Base-by-base conservation (phyloP, 1,140 invertebrate genomes). In the Babylonia areolata region DNA sequence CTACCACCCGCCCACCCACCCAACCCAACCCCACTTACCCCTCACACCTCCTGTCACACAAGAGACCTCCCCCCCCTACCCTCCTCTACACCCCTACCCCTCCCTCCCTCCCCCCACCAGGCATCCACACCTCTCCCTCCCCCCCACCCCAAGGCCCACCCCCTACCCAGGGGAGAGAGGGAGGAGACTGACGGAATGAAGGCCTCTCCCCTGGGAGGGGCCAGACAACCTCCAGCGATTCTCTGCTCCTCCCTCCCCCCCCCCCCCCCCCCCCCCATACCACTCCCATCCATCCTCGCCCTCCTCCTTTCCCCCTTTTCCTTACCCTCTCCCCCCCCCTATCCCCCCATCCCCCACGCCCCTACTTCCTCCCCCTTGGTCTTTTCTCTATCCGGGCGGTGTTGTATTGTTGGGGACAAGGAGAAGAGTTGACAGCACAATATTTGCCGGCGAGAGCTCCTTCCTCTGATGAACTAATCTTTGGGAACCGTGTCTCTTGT, bases 161-260 rank as follows among this genome's bases (percentile, higher is more conserved):
- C 46, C 2, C 1, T 17, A 9, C 46, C 2, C 46, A 9, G 17
- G 46, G 17, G 42, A 46, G 58, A 33, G 12, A 37, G 15, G 82
- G 39, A 1, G 35, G 40, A 31, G 17, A 17, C 35, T 84, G 35
- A 40, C 28, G 20, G 40, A 31, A 42, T 1, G 23, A 33, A 58
- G 40, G 69, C 39, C 96, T 42, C 3, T 46, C 35, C 64, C 35
- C 1, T 20, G 83, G 73, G 69, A 54, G 69, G 40, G 71, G 69
- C 83, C 31, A 46, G 69, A 84, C 71, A 40, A 40, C 40, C 40
- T 28, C 28, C n/a, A 46, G 40, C 37, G 83, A 33, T 0, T 6
- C 6, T 31, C n/a, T 84, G 46, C 31, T 23, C 12, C 6, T 23
- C 12, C 58, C 0, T 23, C 28, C 20, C 23, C 58, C 6, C 17